These are phyloP conservation scores for Coptodon rendalli DNA, from an alignment of 2,113 vertebrate species.

Conservation along the genomic window DNA sequence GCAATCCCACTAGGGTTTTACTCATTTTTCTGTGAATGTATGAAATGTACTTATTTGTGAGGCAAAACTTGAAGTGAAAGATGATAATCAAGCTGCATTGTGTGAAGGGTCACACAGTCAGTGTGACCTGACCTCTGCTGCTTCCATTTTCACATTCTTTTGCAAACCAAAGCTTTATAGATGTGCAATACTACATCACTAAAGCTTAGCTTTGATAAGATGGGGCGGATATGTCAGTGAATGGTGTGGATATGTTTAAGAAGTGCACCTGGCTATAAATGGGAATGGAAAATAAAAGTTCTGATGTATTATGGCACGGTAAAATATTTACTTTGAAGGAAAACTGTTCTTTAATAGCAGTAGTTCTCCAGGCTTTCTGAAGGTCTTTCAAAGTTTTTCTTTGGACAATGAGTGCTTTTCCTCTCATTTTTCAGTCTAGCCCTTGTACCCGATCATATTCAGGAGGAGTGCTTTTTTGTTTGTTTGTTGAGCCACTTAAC, in stretches of 20 bases:
- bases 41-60: not conserved
- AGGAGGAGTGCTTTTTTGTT: not conserved
- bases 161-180: not conserved
- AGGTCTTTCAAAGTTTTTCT: not conserved
- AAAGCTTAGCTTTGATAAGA: not conserved
- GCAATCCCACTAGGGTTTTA: not conserved
- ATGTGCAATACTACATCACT: not conserved
- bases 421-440: not conserved
- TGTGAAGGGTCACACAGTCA: not conserved
- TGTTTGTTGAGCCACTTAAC: not conserved
- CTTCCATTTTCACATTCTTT: not conserved
- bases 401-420: not conserved
- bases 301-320: not conserved
- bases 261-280: not conserved
- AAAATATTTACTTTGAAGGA: not conserved
- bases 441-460: not conserved
- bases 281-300: not conserved
- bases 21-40: not conserved
- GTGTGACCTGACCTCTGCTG: not conserved
- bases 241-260: not conserved
- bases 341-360: not conserved
- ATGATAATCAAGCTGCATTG: not conserved
- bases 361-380: not conserved
- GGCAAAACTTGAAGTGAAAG: not conserved
- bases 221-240: not conserved